Evolutionary conservation across 1,140 invertebrate species (phyloP), one percentile per base, ranked within the genome.

Genomic region (Andrena cerasifolii): DNA sequence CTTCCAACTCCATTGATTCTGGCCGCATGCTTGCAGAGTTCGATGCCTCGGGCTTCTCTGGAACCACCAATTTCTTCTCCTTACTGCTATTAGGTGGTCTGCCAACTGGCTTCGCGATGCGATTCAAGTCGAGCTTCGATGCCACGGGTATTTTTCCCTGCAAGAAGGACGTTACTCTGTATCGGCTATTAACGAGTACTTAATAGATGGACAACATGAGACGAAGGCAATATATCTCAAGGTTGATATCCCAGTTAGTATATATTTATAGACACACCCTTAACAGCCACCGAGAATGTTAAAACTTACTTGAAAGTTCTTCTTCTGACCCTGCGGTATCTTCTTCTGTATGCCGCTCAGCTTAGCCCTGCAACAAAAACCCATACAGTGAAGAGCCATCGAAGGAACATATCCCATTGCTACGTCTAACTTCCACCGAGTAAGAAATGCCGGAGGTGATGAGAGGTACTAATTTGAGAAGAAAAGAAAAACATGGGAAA

Each of bases 361-460:
- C 68, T 87, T 89, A 73, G 71, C 31, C 70, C 89, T 90, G 76
- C 74, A 90, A 90, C 66, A 86, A 66, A 71, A 83, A 81, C 40
- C 77, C 53, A 82, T 28, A 26, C 51, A 45, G 67, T 87, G 31
- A 82, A 72, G 10, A 82, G 71, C 61, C 26, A 71, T 49, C 51
- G 26, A 62, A 73, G 63, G 63, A 36, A 78, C 49, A 80, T 18
- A 31, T 10, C 1, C 24, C 0, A 21, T 8, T 6, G 61, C 31
- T 58, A 66, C 78, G 58, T 43, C 67, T 26, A 51, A 78, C 77
- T 63, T 78, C 51, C 66, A 78, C 68, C 53, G 61, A 78, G 79
- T 43, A 62, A 80, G 49, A 87, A 82, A 74, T 84, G 31, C 82
- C 80, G 86, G 88, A 87, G 87, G 87, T 89, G 88, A 89, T 87